Conservation (phyloP, 2,888 invertebrate species). For the Bedellia somnulentella region DNA sequence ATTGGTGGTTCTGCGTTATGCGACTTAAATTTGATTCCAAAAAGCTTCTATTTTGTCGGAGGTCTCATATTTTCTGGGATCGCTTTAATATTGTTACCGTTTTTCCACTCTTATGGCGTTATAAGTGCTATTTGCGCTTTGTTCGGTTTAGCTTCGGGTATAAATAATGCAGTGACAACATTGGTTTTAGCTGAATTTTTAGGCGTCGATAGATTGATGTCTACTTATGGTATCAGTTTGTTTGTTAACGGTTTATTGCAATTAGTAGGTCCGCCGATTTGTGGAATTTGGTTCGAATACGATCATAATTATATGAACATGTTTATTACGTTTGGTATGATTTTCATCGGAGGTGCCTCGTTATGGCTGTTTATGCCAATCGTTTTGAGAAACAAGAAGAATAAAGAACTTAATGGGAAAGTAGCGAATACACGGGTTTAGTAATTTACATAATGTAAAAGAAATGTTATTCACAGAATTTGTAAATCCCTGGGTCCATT, state of each 20-base stretch:
- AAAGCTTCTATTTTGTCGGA: slow-evolving; percentile 79
- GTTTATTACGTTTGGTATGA: slow-evolving; percentile 74
- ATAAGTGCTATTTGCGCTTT: slow-evolving; percentile 72
- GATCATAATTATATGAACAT: slow-evolving; percentile 68
- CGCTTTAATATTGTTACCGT: slow-evolving; percentile 71
- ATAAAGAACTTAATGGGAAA: slow-evolving; percentile 15
- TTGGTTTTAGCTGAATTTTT: slow-evolving; percentile 86
- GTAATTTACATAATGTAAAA: too few relatives aligned
- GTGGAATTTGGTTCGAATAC: slow-evolving; percentile 70
- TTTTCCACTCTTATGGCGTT: slow-evolving; percentile 62
- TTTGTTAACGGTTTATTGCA: slow-evolving; percentile 84
- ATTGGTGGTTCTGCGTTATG: slow-evolving; percentile 84
- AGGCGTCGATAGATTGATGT: slow-evolving; percentile 80
- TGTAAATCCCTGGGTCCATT: too few relatives aligned
- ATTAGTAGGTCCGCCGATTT: slow-evolving; percentile 78
- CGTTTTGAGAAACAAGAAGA: slow-evolving; percentile 49
- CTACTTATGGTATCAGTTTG: slow-evolving; percentile 83
- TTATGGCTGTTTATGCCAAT: slow-evolving; percentile 79
- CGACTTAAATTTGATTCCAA: slow-evolving; percentile 76
- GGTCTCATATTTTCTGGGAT: slow-evolving; percentile 78
- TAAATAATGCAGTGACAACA: slow-evolving; percentile 83
- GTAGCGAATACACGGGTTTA: slow-evolving; percentile 4
- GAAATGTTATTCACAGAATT: too few relatives aligned
- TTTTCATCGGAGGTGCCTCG: slow-evolving; percentile 71
- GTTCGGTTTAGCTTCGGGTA: slow-evolving; percentile 81